Evolutionary conservation across 1,140 invertebrate genomes (phyloP), one percentile per base, ranked within the genome.

Genomic region (Luehdorfia chinensis): DNA sequence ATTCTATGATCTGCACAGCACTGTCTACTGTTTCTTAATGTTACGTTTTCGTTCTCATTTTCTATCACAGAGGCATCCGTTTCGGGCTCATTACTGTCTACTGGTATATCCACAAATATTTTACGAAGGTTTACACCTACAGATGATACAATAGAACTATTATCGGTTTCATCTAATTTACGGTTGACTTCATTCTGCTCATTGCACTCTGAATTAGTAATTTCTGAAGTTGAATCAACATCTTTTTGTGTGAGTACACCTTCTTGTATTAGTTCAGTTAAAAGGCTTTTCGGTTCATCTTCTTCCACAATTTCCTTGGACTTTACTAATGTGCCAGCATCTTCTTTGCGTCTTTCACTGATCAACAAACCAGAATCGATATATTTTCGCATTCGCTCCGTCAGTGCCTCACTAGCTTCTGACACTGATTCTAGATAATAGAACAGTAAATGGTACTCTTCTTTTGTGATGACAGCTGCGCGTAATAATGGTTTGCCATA

Each of bases 361-460:
- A 73, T 67, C 14, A 87, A 55, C 47, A 87, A 64, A 30, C 86
- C 86, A 5, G 84, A 86, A 57, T 87, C 85, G 5, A 87, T 78
- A 41, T 87, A 87, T 59, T 80, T 87, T 43, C 80, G 67, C 75
- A 87, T 83, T 15, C 84, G 67, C 51, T 84, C 72, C 4, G 83
- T 81, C 1, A 87, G 66, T 14, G 83, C 75, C 39, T 79, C 83
- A 30, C 84, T 87, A 8, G 83, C 85, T 66, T 85, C 80, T 7
- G 84, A 86, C n/a, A 87, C 77, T 8, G 78, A 84, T 64, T 87
- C 78, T 33, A 87, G 50, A 50, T 85, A 84, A 51, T 85, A 86
- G 50, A 87, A 87, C 4, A 87, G 58, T 37, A 87, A 59, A 53
- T 86, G 77, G 46, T 84, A 87, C 52, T 87, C 86, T 47, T 83